phyloP scores from a whole-genome alignment of 2,113 vertebrate species.

The Eclectus roratus region DNA sequence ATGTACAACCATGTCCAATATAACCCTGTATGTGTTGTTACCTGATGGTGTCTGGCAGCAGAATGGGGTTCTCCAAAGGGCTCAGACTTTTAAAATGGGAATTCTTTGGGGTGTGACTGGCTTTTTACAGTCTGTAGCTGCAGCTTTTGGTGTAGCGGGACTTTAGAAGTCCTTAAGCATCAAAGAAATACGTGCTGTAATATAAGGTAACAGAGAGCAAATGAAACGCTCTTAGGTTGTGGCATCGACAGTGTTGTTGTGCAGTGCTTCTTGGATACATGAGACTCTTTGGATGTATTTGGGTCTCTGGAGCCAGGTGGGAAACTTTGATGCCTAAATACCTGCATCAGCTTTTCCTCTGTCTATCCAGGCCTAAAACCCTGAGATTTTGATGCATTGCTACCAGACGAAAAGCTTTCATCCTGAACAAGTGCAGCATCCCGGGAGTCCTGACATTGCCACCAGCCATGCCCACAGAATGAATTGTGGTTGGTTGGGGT shows the following conservation, averaged over 20 bases:
- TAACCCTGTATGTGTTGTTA: neutral
- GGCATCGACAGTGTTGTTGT: neutral
- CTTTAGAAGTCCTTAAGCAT: neutral
- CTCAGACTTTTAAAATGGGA: neutral
- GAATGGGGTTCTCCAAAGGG: neutral
- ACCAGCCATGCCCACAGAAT: neutral
- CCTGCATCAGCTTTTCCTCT: neutral
- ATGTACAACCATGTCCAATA: neutral
- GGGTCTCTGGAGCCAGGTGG: neutral
- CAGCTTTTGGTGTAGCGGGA: neutral
- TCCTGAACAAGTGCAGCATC: neutral
- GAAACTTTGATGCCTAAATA: neutral
- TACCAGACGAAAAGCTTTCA: neutral
- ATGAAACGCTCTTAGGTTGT: neutral
- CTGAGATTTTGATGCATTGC: neutral
- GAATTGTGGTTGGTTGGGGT: neutral
- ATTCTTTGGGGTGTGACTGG: neutral
- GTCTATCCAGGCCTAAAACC: neutral
- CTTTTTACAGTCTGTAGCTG: too few species aligned
- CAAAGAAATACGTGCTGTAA: accelerated
- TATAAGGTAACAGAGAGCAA: accelerated
- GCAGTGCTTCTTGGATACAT: neutral
- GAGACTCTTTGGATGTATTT: neutral
- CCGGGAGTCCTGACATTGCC: neutral
- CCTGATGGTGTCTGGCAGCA: neutral